Conservation (phyloP, 23 tunicate genomes). For the Botrylloides violaceus region DNA sequence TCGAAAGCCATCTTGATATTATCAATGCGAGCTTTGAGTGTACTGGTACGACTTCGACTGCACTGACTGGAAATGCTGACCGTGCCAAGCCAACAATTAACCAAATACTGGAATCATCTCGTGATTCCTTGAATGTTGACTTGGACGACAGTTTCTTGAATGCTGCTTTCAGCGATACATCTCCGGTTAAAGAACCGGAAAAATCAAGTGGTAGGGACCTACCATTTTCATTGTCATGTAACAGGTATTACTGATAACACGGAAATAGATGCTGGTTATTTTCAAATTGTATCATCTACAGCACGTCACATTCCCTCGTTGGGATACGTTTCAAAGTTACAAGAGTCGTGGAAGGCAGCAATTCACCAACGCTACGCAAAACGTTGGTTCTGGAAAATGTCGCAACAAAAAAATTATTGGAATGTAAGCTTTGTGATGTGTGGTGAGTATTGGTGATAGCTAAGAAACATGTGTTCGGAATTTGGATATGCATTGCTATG, state of each 20-base stretch:
- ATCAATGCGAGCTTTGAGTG: no score
- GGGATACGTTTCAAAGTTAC: not conserved
- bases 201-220: not conserved
- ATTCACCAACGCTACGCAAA: not conserved
- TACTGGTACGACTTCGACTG: no score
- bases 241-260: slow-evolving; percentile 1
- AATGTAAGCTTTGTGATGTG: not conserved
- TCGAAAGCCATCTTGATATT: no score
- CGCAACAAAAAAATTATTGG: not conserved
- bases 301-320: slow-evolving; percentile 6
- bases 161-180: slow-evolving; percentile 14
- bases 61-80: no score
- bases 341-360: not conserved
- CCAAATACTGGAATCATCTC: no score
- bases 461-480: no score
- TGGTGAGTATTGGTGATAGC: no score
- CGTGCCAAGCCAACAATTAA: no score
- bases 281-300: not conserved
- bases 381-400: not conserved
- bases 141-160: slow-evolving; percentile 10
- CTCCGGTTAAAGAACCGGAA: not conserved
- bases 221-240: not conserved
- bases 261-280: not conserved
- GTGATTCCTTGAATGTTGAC: not conserved
- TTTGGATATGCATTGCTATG: no score